phyloP scores from a whole-genome alignment of 2,797 vertebrate species.

The Petrocephalus schoutedeni region DNA sequence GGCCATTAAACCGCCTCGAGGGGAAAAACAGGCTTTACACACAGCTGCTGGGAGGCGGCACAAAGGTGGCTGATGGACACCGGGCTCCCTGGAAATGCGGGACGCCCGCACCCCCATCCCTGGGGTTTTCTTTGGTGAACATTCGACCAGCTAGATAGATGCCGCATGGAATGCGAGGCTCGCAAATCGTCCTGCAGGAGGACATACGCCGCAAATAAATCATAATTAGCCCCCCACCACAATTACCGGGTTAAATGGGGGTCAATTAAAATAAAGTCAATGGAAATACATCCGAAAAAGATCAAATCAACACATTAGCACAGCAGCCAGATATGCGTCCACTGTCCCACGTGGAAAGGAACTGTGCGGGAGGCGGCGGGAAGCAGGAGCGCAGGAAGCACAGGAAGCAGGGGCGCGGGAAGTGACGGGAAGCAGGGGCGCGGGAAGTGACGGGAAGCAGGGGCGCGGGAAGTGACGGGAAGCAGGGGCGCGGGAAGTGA shows the following conservation, averaged over 20 bases:
- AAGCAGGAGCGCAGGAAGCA: background rate
- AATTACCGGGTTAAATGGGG: background rate
- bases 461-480: too few relatives aligned
- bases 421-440: too few relatives aligned
- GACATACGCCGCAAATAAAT: background rate
- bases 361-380: background rate
- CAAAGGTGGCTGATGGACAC: background rate
- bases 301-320: background rate
- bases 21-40: background rate
- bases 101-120: background rate
- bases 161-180: background rate
- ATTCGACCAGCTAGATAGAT: background rate
- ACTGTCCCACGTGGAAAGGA: background rate
- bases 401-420: background rate
- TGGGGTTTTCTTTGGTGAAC: background rate
- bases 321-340: too few relatives aligned
- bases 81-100: background rate
- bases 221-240: background rate
- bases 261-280: background rate
- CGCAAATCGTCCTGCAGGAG: background rate
- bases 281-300: background rate
- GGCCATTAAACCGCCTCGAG: background rate
- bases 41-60: background rate
- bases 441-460: too few relatives aligned
- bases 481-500: too few relatives aligned